phyloP scores from a whole-genome alignment of 2,888 invertebrate genomes.

The Eurytoma adleriae region DNA sequence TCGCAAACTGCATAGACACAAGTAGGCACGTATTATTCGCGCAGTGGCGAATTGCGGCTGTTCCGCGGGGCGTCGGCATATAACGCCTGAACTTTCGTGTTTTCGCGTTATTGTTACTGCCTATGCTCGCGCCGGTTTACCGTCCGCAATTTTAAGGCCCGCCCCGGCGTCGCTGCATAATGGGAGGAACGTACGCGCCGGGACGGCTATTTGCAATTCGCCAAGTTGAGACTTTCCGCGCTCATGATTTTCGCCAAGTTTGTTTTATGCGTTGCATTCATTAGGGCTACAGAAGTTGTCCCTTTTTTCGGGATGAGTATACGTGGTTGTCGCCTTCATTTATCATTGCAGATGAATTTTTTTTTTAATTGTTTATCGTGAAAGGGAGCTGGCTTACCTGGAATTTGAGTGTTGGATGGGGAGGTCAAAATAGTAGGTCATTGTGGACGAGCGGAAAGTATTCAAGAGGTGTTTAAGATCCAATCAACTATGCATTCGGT shows the following conservation, averaged over 20 bases:
- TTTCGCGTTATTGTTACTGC: conserved; percentile 53
- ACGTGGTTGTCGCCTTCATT: not conserved
- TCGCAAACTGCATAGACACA: not conserved
- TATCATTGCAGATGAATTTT: not conserved
- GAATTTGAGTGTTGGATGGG: not conserved
- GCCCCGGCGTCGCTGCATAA: conserved; percentile 45
- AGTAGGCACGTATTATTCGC: conserved; percentile 4
- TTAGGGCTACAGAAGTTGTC: not conserved
- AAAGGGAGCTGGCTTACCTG: no score
- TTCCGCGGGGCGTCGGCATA: conserved; percentile 19
- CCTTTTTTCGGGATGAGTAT: not conserved
- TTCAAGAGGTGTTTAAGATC: conserved; percentile 35
- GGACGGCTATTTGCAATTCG: conserved; percentile 38
- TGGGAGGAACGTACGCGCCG: conserved; percentile 15
- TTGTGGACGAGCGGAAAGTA: conserved; percentile 8
- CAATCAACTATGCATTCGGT: conserved; percentile 31
- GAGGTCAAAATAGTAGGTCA: not conserved
- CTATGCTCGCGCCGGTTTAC: not conserved
- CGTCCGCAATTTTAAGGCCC: conserved; percentile 47
- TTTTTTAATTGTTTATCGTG: no score
- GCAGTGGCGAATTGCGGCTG: conserved; percentile 47
- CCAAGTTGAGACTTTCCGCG: conserved; percentile 14
- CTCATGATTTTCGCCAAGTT: not conserved
- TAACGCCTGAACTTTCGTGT: conserved; percentile 52
- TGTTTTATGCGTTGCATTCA: not conserved